Evolutionary conservation across 2,113 vertebrate genomes (phyloP).

Genomic region (Pampusana beccarii): DNA sequence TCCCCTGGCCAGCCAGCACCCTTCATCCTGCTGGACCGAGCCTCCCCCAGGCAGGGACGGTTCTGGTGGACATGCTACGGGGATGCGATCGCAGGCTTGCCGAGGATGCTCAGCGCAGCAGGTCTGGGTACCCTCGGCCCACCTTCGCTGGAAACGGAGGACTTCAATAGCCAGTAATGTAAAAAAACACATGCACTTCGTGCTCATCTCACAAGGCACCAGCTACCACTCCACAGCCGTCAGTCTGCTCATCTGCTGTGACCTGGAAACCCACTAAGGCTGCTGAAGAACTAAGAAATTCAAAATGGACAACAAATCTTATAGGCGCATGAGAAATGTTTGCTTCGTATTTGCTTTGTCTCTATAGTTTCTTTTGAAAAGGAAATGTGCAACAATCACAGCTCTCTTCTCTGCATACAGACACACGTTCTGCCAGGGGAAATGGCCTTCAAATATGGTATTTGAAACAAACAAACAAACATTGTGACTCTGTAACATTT

Average conservation of each 20-base stretch:
- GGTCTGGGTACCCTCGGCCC: too few relatives aligned
- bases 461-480: background rate
- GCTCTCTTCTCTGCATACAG: background rate
- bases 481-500: background rate
- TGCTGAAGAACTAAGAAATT: background rate
- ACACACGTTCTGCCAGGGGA: background rate
- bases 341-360: background rate
- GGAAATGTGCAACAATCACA: background rate
- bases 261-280: background rate
- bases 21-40: background rate
- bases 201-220: background rate
- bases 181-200: background rate
- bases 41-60: background rate
- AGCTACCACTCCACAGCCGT: background rate
- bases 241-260: background rate
- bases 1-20: background rate
- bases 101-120: background rate
- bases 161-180: background rate
- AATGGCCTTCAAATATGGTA: background rate
- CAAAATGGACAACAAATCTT: background rate
- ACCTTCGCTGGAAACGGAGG: background rate
- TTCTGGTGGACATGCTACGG: background rate
- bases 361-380: background rate
- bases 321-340: background rate
- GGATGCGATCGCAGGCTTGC: rapidly evolving